Base-by-base conservation (phyloP, 2,888 invertebrate species). In the Acronicta leporina region DNA sequence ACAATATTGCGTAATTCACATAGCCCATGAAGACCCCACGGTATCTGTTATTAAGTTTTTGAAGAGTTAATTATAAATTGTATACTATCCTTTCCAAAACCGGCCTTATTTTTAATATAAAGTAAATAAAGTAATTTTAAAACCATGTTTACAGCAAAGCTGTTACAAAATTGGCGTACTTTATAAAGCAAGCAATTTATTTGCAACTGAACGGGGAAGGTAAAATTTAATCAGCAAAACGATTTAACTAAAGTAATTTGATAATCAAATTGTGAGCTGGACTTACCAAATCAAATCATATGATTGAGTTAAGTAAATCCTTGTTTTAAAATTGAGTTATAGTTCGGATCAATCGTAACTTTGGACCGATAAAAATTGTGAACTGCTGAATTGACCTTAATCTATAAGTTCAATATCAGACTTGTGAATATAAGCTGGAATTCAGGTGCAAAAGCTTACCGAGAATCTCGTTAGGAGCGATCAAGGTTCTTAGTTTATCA, bases 241-340 rank as follows among this genome's bases (percentile, higher is more conserved):
- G 54, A 63, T 64, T 74, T 67, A 70, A 75, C 63, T 73, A 75
- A 71, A 63, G 48, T 66, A 78, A 68, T 77, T 74, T 54, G 16
- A 48, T 70, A 73, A 70, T 77, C 62, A 47, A 75, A 72, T 70
- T 70, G n/a, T 41, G 41, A 52, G 52, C 47, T 16, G 49, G 55
- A 64, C 66, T 66, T 42, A 13, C 47, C 20, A 60, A 77, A 75
- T 75, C 62, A 62, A 77, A 74, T 77, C 67, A 73, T 40, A 57
- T 55, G 64, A 64, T 73, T 33, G 43, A 62, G 54, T 76, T 76
- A 44, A 40, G 52, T 46, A 52, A 76, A 63, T 63, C 55, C 57
- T 63, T 52, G 59, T 58, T 68, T 44, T 25, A 38, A 48, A 58
- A 74, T 63, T 55, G 46, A 73, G 52, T 63, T 74, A 44, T 53